Base-by-base conservation (phyloP, 2,888 invertebrate genomes). In the Eulithis prunata region DNA sequence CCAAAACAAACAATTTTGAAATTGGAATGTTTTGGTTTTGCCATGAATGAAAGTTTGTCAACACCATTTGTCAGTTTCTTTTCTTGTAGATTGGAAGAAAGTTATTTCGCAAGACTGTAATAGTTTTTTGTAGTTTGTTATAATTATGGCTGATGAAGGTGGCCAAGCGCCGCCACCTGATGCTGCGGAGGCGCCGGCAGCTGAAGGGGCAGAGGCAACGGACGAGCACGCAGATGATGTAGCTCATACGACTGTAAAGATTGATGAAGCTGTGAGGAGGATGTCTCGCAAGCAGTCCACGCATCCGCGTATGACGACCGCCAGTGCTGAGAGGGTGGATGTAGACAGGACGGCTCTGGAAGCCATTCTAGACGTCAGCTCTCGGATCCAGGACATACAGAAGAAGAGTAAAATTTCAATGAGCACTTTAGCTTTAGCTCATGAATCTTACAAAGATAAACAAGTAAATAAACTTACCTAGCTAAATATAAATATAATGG, bases 391-490 rank as follows among this genome's bases (percentile, higher is more conserved):
- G 64, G 85, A 85, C 56, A 87, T 91, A 62, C 91, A 91, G 70
- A 88, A 76, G 73, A 91, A 84, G 71, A 91, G 90, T 71, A 87
- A 78, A 82, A 69, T 86, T 0, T 91, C 92, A n/a, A 87, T 89
- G 87, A 90, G 90, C 75, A 85, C 88, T 43, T 76, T 92, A 71
- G 87, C 83, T 7, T 76, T 90, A 70, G 90, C 78, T 51, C 91
- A 91, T 69, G 93, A 93, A 73, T 85, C 90, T 64, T 93, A 93
- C 78, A 93, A 90, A 86, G 93, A 93, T 70, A 93, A 92, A 83
- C 93, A 93, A 88, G 93, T 92, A 86, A 88, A 86, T 85, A 83
- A 83, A 84, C 74, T 72, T 59, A 21, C 47, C 12, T 57, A n/a
- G n/a, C n/a, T n/a, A 60, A 68, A 69, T 71, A 74, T 81, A 78